Conservation (phyloP, 2,888 invertebrate species). For the Girardia tigrina region DNA sequence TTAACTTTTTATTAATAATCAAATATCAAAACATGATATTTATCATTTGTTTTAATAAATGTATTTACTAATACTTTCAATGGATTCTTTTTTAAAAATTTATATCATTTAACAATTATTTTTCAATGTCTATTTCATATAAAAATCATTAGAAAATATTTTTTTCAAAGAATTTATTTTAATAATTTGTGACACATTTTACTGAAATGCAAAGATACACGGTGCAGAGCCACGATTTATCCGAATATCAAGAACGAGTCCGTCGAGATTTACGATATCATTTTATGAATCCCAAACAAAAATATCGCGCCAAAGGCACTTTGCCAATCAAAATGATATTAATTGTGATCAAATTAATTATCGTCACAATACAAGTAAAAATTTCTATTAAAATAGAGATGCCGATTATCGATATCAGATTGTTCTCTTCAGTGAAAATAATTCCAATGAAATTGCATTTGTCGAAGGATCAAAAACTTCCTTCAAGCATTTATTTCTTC, state of each 20-base stretch:
- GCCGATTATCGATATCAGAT: background rate
- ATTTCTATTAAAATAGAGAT: too few relatives aligned
- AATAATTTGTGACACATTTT: too few relatives aligned
- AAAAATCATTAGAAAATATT: too few relatives aligned
- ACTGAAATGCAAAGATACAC: too few relatives aligned
- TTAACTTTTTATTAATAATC: too few relatives aligned
- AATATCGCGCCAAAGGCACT: constrained; percentile 78
- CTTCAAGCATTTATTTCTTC: background rate
- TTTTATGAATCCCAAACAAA: constrained; percentile 96
- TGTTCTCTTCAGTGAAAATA: background rate
- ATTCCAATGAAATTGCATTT: constrained; percentile 8
- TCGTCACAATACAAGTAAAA: constrained; percentile 76
- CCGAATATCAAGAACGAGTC: constrained; percentile 43
- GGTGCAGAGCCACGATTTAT: background rate
- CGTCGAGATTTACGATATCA: constrained; percentile 63
- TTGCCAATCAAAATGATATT: constrained; percentile 88
- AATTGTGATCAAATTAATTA: constrained; percentile 80
- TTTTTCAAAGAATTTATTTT: too few relatives aligned
- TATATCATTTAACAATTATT: too few relatives aligned
- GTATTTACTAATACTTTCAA: too few relatives aligned
- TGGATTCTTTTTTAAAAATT: too few relatives aligned
- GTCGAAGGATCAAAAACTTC: background rate
- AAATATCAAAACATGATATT: too few relatives aligned
- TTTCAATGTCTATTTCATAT: too few relatives aligned
- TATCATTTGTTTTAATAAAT: too few relatives aligned